Evolutionary conservation across 2,888 invertebrate genomes (phyloP), one percentile per base, ranked within the genome.

Genomic region (Empis stercorea): DNA sequence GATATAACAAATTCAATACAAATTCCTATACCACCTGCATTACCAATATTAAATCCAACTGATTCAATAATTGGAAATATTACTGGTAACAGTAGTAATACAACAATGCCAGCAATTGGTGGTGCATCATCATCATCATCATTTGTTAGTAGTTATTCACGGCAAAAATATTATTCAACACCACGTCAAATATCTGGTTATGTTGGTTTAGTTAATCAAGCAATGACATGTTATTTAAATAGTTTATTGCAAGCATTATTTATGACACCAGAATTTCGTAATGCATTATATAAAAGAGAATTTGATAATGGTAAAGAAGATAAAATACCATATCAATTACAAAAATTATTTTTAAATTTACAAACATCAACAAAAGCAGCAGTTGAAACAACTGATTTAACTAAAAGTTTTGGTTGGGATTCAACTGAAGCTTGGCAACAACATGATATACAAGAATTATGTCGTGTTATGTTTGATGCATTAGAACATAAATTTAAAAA

Each of bases 191-290:
- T 48, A 43, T 50, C 48, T 7, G 59, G 61, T 13, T 86, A 82
- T 65, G 85, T 87, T 10, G 89, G 88, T 32, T 71, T 89, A 44
- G 87, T 88, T 10, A 89, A 89, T 66, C 87, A 89, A 66, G 89
- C 89, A 1, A 92, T 91, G 89, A 92, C 91, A 0, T 92, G 92
- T 63, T 92, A 92, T 64, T 72, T 92, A 48, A 92, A 92, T 70
- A 88, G 88, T 67, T 72, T 92, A 41, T 71, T 92, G 20, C 92
- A 92, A 70, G 85, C 89, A 0, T 71, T 92, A 6, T 92, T 78
- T 61, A 92, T 92, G 88, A 92, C 91, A 2, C 92, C 92, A 1
- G 91, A 92, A 68, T 92, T 92, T 64, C 74, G 91, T 36, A 92
- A 92, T 70, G 86, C 87, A 4, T 69, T 92, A 32, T 91, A 91